phyloP scores from a whole-genome alignment of 37 sponge, comb jelly and placozoan species.

The Hormiphora californensis region DNA sequence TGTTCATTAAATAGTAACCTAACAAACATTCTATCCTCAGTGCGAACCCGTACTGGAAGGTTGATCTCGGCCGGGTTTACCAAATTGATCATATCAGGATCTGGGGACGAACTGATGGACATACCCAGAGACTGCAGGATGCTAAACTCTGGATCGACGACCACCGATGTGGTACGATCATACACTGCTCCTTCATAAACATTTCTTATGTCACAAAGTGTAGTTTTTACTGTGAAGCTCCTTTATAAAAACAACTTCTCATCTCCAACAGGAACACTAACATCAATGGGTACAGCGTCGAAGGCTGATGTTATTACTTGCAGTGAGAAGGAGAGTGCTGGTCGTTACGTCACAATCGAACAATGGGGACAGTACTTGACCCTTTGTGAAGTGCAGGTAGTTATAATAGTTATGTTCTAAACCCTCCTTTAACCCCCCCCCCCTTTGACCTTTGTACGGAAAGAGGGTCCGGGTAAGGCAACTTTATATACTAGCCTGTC shows the following conservation, averaged over 20 bases:
- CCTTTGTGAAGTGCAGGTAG: conserved; percentile 43
- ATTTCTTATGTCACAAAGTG: no score
- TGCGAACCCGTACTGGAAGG: conserved; percentile 29
- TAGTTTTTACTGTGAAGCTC: no score
- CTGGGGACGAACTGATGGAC: conserved; percentile 33
- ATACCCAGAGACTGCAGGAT: not conserved
- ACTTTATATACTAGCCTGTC: no score
- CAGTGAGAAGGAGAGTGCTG: not conserved
- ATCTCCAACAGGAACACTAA: no score
- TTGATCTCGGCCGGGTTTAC: conserved; percentile 37
- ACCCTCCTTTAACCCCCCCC: no score
- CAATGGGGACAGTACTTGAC: not conserved
- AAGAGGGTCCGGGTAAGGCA: no score
- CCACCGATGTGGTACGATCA: conserved; percentile 47
- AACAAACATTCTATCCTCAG: not conserved
- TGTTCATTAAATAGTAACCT: no score
- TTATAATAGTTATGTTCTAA: no score
- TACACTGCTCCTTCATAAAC: no score
- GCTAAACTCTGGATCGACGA: conserved; percentile 45
- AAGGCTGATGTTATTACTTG: not conserved
- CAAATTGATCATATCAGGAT: conserved; percentile 27
- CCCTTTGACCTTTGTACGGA: no score
- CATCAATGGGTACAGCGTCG: not conserved
- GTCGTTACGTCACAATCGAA: conserved; percentile 19
- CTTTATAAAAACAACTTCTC: no score